These are phyloP conservation scores for Rhinolophus sinicus DNA, from an alignment of 2,113 vertebrate species.

Conservation along the genomic window DNA sequence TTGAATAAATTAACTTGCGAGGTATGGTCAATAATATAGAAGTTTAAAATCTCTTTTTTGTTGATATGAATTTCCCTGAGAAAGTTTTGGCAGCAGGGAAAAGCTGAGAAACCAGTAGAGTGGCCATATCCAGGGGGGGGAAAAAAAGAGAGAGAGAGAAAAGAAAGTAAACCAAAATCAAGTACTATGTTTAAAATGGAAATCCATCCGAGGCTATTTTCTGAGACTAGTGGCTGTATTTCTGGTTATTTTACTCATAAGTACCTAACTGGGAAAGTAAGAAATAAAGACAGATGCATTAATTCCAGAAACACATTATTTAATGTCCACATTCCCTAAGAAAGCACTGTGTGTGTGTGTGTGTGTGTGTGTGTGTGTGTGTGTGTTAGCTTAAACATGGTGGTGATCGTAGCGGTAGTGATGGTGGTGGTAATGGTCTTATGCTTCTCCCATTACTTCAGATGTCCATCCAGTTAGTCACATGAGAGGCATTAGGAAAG, in stretches of 20 bases:
- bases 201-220: background rate
- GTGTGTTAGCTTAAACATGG: background rate
- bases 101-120: background rate
- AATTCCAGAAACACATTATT: background rate
- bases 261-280: background rate
- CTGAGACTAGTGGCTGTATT: background rate
- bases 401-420: background rate
- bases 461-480: background rate
- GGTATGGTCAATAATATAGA: background rate
- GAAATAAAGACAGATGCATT: background rate
- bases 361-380: too few species aligned
- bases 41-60: background rate
- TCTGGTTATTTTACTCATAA: background rate
- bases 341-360: background rate
- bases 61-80: background rate
- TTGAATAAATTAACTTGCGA: background rate
- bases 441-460: background rate
- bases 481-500: background rate
- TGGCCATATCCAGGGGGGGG: background rate
- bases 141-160: too few species aligned
- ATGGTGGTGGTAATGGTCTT: background rate
- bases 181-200: background rate
- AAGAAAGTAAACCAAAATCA: background rate
- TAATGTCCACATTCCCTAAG: background rate
- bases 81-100: background rate